Percentiles rank a stretch among this genome's conserved stretches.
phyloP scores from a whole-genome alignment of 1,140 invertebrate species.

The Polypedilum vanderplanki region DNA sequence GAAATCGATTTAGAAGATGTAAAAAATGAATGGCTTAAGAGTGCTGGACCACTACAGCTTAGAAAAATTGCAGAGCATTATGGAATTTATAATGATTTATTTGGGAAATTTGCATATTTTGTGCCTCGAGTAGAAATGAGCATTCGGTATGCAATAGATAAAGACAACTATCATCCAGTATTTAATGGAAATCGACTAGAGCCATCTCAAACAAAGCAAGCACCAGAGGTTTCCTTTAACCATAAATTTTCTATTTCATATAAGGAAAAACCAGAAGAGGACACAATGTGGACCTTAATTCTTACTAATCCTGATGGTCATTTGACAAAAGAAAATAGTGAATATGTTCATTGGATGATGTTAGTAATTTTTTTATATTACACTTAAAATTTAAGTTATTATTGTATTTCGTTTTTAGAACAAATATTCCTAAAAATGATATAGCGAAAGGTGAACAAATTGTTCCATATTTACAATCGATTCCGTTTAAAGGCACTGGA shows the following conservation, averaged over 20 bases:
- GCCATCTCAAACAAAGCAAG: conserved; percentile 57
- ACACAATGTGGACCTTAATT: conserved; percentile 73
- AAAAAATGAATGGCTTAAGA: conserved; percentile 59
- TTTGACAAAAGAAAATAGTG: conserved; percentile 60
- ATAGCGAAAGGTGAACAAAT: conserved; percentile 72
- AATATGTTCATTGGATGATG: conserved; percentile 93
- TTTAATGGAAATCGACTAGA: conserved; percentile 77
- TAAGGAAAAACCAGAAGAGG: conserved; percentile 47
- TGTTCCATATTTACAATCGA: conserved; percentile 81
- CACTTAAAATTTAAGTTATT: too few relatives aligned
- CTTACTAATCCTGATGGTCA: conserved; percentile 87
- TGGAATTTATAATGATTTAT: conserved; percentile 82
- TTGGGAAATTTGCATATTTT: conserved; percentile 77
- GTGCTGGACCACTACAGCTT: conserved; percentile 55
- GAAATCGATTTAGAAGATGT: conserved; percentile 62
- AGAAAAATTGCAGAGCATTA: conserved; percentile 79
- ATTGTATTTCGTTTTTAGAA: conserved; percentile 37
- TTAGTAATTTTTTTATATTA: conserved; percentile 49
- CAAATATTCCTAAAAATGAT: conserved; percentile 80
- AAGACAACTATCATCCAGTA: conserved; percentile 51
- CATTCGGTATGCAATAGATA: conserved; percentile 49
- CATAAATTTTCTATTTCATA: conserved; percentile 37
- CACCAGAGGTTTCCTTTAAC: conserved; percentile 57
- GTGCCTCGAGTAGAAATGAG: conserved; percentile 62
- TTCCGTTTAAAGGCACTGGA: conserved; percentile 85